A percentile compares a stretch with the other conserved stretches of the same genome.
phyloP scores from a whole-genome alignment of 2,888 invertebrate genomes.

The Lamproptera curius region DNA sequence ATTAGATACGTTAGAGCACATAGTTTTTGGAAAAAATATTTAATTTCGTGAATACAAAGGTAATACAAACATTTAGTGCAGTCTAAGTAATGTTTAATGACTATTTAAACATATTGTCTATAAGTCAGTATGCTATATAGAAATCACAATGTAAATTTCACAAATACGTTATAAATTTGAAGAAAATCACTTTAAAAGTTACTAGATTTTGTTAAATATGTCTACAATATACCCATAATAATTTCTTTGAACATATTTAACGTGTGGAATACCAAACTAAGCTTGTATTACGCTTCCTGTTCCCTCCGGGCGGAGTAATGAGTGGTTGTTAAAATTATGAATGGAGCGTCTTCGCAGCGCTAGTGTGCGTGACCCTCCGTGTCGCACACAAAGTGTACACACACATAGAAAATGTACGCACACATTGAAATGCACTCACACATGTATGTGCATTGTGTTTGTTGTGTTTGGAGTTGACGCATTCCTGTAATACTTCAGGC shows the following conservation, averaged over 20 bases:
- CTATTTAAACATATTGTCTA: too few relatives aligned
- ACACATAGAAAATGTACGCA: constrained; percentile 2
- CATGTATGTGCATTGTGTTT: constrained; percentile 25
- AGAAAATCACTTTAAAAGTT: too few relatives aligned
- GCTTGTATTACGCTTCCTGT: constrained; percentile 17
- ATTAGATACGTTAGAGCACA: neutral
- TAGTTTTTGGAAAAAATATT: neutral
- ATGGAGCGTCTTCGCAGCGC: constrained; percentile 56
- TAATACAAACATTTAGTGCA: too few relatives aligned
- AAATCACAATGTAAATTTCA: too few relatives aligned
- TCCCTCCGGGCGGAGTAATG: constrained; percentile 59
- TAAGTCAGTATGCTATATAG: too few relatives aligned
- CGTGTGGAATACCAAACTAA: constrained; percentile 12
- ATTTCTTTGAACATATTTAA: neutral
- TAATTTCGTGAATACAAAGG: too few relatives aligned
- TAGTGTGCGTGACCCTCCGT: constrained; percentile 16
- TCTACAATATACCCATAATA: too few relatives aligned
- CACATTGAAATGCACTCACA: neutral
- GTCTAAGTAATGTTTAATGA: too few relatives aligned
- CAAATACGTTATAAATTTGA: too few relatives aligned
- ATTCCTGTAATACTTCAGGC: constrained; percentile 13
- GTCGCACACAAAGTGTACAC: constrained; percentile 5
- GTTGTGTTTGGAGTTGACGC: constrained; percentile 3
- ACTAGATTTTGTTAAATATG: too few relatives aligned
- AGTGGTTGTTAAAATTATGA: constrained; percentile 72